A percentile compares a stretch with the other conserved stretches of the same genome.
These are phyloP conservation scores for Malacoraja senta DNA, from an alignment of 2,797 vertebrate genomes.

Conservation along the genomic window DNA sequence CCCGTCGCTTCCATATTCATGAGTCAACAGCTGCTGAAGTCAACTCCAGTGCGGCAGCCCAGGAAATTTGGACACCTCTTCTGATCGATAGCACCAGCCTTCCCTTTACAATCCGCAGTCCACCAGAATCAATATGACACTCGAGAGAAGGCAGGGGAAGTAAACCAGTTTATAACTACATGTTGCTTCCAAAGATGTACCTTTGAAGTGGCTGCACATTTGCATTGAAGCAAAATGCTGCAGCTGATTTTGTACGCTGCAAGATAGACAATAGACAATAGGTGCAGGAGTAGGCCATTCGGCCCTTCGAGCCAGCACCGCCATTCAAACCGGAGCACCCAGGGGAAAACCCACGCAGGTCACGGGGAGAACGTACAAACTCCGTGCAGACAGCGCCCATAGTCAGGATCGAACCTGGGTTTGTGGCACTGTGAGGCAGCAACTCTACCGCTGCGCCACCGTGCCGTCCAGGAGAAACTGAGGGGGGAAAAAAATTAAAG, in stretches of 20 bases:
- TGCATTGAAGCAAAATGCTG: background rate
- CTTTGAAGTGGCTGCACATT: background rate
- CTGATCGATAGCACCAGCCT: background rate
- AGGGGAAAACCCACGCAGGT: too few relatives aligned
- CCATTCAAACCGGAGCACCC: too few relatives aligned
- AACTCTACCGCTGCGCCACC: too few relatives aligned
- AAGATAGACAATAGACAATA: background rate
- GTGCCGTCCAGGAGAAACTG: too few relatives aligned
- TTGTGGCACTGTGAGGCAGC: too few relatives aligned
- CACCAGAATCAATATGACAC: background rate
- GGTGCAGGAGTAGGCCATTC: too few relatives aligned
- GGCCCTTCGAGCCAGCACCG: too few relatives aligned
- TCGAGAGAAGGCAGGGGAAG: background rate
- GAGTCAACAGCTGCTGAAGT: background rate
- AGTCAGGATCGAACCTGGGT: too few relatives aligned
- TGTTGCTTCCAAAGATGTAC: background rate
- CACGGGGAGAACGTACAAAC: too few relatives aligned
- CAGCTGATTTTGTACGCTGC: background rate
- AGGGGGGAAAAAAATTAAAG: too few relatives aligned
- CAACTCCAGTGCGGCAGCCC: background rate
- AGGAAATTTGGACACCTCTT: background rate
- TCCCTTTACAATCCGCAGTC: background rate
- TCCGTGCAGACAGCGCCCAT: too few relatives aligned
- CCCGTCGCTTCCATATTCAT: background rate
- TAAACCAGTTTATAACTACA: background rate